Evolutionary conservation across 35 echinoderm and acorn worm species (phyloP).

Genomic region (Ptychodera flava): DNA sequence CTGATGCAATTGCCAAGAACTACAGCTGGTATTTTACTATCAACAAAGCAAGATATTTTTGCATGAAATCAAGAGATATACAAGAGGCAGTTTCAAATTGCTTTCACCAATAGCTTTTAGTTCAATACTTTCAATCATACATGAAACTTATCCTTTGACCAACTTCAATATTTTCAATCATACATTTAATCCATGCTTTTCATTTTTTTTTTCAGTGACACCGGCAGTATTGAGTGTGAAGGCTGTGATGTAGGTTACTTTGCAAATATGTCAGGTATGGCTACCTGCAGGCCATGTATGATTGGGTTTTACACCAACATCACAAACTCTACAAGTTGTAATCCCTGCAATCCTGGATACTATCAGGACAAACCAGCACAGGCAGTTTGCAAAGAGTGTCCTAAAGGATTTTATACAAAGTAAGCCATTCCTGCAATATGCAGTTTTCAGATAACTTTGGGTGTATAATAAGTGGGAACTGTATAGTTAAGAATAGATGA

Average conservation of each 20-base stretch:
- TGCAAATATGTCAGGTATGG: neutral
- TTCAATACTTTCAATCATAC: no score
- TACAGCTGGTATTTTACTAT: neutral
- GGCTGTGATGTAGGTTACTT: neutral
- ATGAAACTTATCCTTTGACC: neutral
- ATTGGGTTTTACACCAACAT: neutral
- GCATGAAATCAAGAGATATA: neutral
- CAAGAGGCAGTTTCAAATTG: neutral
- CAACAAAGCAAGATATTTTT: neutral
- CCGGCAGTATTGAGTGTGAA: neutral
- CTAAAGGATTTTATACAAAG: neutral
- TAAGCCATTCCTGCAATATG: neutral
- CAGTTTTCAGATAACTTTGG: neutral
- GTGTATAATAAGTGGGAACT: neutral
- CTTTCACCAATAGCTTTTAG: no score
- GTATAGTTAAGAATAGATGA: neutral
- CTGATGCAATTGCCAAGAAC: no score
- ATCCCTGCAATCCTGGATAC: neutral
- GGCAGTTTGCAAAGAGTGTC: neutral
- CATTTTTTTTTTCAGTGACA: neutral
- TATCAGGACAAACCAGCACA: neutral
- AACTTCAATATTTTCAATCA: neutral
- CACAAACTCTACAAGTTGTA: neutral
- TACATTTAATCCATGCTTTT: neutral
- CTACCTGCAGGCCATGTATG: neutral